A percentile compares a stretch with the other conserved stretches of the same genome.
These are phyloP conservation scores for Peromyscus polionotus DNA, from an alignment of 2,113 vertebrate genomes.

Conservation along the genomic window DNA sequence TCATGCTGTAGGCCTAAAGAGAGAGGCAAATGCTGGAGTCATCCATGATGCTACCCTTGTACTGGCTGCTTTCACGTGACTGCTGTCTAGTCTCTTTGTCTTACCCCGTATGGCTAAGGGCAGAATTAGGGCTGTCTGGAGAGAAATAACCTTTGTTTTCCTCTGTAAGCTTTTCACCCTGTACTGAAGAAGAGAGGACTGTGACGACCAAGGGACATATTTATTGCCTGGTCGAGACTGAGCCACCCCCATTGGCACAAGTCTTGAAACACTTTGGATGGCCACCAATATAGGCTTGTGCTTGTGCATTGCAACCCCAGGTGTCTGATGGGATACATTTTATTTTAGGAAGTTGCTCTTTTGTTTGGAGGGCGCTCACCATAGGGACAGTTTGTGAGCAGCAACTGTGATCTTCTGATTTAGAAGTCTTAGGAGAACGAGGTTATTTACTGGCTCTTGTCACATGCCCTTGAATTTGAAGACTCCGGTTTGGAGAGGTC, in stretches of 20 bases:
- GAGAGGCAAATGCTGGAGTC: neutral
- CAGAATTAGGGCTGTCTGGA: neutral
- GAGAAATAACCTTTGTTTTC: neutral
- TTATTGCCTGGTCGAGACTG: neutral
- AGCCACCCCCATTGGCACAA: neutral
- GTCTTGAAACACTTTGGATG: neutral
- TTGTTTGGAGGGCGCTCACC: neutral
- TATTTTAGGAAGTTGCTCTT: neutral
- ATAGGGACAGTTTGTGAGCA: neutral
- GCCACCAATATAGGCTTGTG: neutral
- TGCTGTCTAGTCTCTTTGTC: neutral
- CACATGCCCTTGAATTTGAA: neutral
- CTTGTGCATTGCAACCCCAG: rapidly evolving
- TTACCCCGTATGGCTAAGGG: neutral
- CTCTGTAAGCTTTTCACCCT: neutral
- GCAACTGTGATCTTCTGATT: neutral
- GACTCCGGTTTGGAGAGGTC: neutral
- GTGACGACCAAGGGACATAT: neutral
- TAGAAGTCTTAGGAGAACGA: neutral
- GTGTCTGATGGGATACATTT: neutral
- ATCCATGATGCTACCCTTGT: neutral
- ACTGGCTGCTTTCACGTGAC: neutral
- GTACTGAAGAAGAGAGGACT: neutral
- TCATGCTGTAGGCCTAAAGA: neutral
- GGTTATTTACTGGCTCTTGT: neutral